Evolutionary conservation across 2,797 vertebrate species (phyloP).

Genomic region (Neoniphon sammara): DNA sequence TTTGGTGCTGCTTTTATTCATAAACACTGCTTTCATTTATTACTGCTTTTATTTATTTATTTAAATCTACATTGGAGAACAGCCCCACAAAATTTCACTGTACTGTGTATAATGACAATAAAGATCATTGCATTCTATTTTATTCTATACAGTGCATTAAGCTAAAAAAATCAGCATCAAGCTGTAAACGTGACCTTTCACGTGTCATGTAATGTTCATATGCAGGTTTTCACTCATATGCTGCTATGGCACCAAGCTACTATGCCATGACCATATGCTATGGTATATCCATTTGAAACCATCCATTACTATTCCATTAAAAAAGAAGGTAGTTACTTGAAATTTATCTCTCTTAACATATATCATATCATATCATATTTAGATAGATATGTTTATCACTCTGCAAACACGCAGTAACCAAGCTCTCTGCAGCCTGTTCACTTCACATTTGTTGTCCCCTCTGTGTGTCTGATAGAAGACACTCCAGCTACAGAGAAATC

Average conservation of each 20-base stretch:
- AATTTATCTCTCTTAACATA: not conserved
- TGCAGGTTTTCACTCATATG: slow-evolving; percentile 6
- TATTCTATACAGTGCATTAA: slow-evolving; percentile 5
- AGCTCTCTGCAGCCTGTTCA: no score
- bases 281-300: not conserved
- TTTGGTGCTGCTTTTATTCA: no score
- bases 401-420: no score
- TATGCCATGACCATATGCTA: slow-evolving; percentile 15
- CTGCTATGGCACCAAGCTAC: not conserved
- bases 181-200: slow-evolving; percentile 25
- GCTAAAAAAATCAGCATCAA: slow-evolving; percentile 6
- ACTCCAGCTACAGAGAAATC: slow-evolving; percentile 11
- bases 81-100: no score
- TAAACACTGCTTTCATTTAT: no score
- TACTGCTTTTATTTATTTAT: no score
- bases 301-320: no score
- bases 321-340: not conserved
- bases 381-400: no score
- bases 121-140: no score
- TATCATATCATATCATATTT: no score
- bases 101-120: no score
- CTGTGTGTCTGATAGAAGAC: not conserved
- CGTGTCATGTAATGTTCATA: slow-evolving; percentile 35
- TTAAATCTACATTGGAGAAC: no score
- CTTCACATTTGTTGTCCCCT: not conserved